Conservation (phyloP, 1,140 invertebrate genomes). For the Brachionus asplanchnoidis region DNA sequence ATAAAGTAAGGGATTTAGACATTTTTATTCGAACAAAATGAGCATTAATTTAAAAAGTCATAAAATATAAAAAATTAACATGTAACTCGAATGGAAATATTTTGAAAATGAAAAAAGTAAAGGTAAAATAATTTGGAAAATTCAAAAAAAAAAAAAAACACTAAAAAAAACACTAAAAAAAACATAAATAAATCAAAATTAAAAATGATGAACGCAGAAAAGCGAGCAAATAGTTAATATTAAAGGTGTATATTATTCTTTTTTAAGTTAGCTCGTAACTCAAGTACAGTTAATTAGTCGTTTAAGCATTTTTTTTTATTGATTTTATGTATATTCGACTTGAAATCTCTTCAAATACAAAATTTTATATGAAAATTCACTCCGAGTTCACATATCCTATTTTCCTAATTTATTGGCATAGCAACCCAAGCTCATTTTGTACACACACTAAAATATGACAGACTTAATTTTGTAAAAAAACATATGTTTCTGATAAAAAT, state of each 20-base stretch:
- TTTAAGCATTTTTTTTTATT: constrained; percentile 3
- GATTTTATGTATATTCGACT: neutral
- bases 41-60: neutral
- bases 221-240: neutral
- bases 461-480: neutral
- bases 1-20: neutral
- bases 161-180: neutral
- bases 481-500: constrained; percentile 7
- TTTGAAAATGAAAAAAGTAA: neutral
- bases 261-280: neutral
- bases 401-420: constrained; percentile 3
- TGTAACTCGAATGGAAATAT: neutral
- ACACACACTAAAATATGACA: neutral
- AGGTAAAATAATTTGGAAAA: neutral
- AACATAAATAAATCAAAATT: neutral
- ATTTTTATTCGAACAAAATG: neutral
- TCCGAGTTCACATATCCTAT: neutral
- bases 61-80: neutral
- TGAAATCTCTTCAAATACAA: neutral
- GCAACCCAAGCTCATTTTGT: neutral
- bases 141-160: neutral
- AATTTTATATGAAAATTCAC: neutral
- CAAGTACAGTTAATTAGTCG: constrained; percentile 16
- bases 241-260: neutral
- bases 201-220: neutral